Evolutionary conservation across 92 coral and sea anemone species (phyloP), one percentile per base, ranked within the genome.

Genomic region (Micromussa lordhowensis): DNA sequence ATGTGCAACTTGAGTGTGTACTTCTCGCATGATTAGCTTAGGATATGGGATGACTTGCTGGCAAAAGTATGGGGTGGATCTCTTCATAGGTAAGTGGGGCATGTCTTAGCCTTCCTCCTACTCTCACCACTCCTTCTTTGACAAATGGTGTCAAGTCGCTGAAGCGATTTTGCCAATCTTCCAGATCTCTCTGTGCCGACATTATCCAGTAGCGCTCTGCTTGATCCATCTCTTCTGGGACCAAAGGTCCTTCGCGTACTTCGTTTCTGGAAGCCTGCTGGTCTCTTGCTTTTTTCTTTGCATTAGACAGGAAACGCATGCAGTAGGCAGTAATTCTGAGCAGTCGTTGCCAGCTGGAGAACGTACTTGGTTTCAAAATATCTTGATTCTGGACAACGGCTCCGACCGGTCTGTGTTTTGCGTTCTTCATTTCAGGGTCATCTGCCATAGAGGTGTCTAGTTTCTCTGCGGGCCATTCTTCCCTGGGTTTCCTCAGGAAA

Each of bases 101-200:
- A n/a, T 78, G 79, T 24, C 40, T 86, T 21, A 92, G 77, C 35
- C 91, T 81, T 21, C 94, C 92, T 85, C 92, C 86, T 61, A 92
- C 94, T 73, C 91, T 61, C 30, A 92, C 61, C 48, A 86, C 57
- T 30, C 86, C 91, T 30, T 92, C 90, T 71, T 86, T 57, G 29
- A 68, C 49, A 57, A 92, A 85, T 0, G 86, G 95, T 19, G 89
- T 32, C 53, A 88, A 79, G 44, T 90, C 80, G 3, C 61, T 84
- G 30, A 66, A 81, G 31, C 53, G 70, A 29, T 51, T 38, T 51
- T 79, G 6, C 86, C 90, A 90, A 54, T 77, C 86, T 34, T 51
- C 77, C 15, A 90, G 58, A 5, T 80, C 76, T 7, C 82, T 48
- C 49, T 86, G 93, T 38, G 85, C 78, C 28, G 38, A 78, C 29